Conservation (phyloP, 2,113 vertebrate genomes). For the Sula dactylatra region DNA sequence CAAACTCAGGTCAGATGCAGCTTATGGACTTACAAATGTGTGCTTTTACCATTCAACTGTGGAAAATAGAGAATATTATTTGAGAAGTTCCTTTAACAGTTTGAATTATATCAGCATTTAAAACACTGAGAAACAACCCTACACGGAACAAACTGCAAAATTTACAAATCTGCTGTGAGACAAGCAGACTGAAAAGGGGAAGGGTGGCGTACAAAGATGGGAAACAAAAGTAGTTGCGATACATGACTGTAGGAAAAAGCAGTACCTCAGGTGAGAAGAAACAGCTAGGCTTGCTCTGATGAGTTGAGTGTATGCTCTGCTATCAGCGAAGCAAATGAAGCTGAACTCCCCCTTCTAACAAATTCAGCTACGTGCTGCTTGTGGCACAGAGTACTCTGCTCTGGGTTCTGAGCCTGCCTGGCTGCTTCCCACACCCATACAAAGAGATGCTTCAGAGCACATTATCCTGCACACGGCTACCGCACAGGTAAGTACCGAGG, state of each 20-base stretch:
- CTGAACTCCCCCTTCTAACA: neutral
- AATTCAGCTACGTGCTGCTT: neutral
- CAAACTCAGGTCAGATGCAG: neutral
- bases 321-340: neutral
- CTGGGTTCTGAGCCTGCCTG: neutral
- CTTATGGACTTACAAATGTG: neutral
- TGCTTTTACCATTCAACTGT: neutral
- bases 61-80: neutral
- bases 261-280: neutral
- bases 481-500: neutral
- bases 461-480: accelerated
- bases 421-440: neutral
- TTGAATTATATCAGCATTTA: neutral
- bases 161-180: neutral
- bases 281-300: neutral
- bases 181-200: neutral
- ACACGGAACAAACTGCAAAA: neutral
- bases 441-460: neutral
- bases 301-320: neutral
- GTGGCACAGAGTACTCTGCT: neutral
- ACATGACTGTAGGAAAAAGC: neutral
- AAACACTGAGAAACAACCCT: neutral
- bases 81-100: neutral
- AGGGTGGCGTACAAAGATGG: neutral
- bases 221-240: neutral